These are phyloP conservation scores for Heliconius ethilla DNA, from an alignment of 2,888 invertebrate species.

Conservation along the genomic window DNA sequence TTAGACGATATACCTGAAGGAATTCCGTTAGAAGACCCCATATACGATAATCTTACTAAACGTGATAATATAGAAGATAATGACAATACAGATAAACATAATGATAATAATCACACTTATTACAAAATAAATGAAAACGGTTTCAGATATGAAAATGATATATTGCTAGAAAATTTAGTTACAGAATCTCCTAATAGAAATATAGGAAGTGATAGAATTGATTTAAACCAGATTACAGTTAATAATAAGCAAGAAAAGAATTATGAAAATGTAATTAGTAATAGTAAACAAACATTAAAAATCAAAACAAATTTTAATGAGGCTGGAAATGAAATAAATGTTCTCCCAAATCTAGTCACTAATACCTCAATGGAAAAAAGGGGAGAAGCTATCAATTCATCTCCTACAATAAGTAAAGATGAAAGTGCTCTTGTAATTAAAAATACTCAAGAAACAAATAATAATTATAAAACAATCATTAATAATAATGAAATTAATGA, in stretches of 20 bases:
- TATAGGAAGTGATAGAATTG: background rate
- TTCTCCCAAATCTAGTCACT: background rate
- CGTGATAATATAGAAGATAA: conserved; percentile 33
- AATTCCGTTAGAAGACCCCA: conserved; percentile 69
- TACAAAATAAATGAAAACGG: conserved; percentile 29
- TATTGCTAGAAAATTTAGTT: background rate
- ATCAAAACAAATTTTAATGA: background rate
- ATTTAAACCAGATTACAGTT: background rate
- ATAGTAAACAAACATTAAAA: background rate
- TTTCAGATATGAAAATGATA: background rate
- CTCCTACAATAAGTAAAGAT: background rate
- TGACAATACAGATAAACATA: conserved; percentile 17
- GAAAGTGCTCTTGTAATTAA: background rate
- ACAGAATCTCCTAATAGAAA: background rate
- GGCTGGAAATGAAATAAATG: background rate
- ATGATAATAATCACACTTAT: conserved; percentile 34
- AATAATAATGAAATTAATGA: background rate
- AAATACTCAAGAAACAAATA: background rate
- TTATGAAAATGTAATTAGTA: conserved; percentile 20
- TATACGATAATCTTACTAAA: conserved; percentile 65
- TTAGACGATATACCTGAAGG: conserved; percentile 74
- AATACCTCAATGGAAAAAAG: background rate
- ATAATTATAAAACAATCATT: background rate
- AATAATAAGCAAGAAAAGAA: background rate
- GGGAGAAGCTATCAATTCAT: background rate